Evolutionary conservation across 2,797 vertebrate genomes (phyloP), one percentile per base, ranked within the genome.

Genomic region (Prunella strophiata): DNA sequence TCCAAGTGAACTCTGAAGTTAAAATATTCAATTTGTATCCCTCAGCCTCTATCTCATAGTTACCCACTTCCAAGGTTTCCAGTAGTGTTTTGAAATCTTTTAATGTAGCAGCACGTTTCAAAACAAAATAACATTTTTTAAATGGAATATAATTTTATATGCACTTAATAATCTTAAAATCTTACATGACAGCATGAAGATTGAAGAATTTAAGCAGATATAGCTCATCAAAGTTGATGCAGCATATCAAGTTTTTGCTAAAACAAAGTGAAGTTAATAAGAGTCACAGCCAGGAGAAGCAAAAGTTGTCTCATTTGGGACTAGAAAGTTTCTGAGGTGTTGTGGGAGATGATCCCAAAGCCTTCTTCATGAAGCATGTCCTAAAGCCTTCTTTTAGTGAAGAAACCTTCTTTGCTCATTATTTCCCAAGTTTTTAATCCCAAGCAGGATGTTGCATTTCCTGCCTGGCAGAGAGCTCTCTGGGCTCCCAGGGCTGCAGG

Each of bases 381-480:
- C 58, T 85, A 42, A 68, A 79, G 11, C 50, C 68, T 50, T 38
- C 50, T 45, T 65, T 51, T 65, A 48, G 21, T 51, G 20, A 68
- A 7, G 29, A 38, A n/a, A 4, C 23, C 18, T 22, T 10, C 47
- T 80, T 68, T 36, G 8, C 10, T 29, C 26, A 2, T 71, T 79
- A 32, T 65, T 89, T 87, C 38, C 48, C 48, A 36, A n/a, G 7
- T 5, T 38, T 58, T 42, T 34, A 5, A 13, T 54, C 19, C 25
- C 36, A 52, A 30, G 38, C 1, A 48, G 15, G 22, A 9, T 36
- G 50, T 19, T 85, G 50, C 25, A 7, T 67, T 71, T 85, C 17
- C 22, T 43, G 30, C 6, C 4, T 32, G 32, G 8, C 0, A 62
- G 62, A 59, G 29, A 14, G 2, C 23, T 54, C 22, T 0, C 5